Evolutionary conservation across 1,140 invertebrate genomes (phyloP).

Genomic region (Bombus consobrinus): DNA sequence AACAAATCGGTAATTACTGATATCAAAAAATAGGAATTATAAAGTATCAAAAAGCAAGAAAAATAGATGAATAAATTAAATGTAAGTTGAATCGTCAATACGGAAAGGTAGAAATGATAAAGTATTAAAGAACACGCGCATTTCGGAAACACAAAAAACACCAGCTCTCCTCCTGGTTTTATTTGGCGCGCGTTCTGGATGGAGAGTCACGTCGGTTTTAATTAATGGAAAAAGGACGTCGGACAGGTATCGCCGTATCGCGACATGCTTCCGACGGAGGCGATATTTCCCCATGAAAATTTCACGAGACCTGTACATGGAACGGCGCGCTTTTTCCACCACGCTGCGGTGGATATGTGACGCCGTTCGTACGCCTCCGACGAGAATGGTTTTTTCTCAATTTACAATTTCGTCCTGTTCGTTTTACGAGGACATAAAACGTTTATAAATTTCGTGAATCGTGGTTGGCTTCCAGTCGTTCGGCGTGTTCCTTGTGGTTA

Average conservation of each 20-base stretch:
- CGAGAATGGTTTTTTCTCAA: constrained; percentile 53
- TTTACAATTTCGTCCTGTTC: constrained; percentile 65
- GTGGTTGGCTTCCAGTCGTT: too few species aligned
- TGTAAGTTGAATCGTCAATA: not conserved
- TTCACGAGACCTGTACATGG: constrained; percentile 11
- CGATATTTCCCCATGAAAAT: constrained; percentile 37
- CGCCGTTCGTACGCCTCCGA: constrained; percentile 22
- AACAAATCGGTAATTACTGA: too few species aligned
- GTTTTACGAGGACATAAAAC: constrained; percentile 60
- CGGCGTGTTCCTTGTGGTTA: constrained; percentile 32
- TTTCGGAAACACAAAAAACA: not conserved
- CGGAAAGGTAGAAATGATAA: not conserved
- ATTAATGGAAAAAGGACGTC: constrained; percentile 34
- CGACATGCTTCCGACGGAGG: not conserved
- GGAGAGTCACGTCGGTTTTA: constrained; percentile 12
- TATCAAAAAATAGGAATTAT: not conserved
- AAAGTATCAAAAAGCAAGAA: not conserved
- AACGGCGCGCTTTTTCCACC: not conserved
- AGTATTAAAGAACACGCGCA: too few species aligned
- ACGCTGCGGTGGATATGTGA: not conserved
- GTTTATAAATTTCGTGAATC: constrained; percentile 61
- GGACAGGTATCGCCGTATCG: not conserved
- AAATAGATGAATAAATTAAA: not conserved
- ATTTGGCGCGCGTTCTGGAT: not conserved
- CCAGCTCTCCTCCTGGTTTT: not conserved